Evolutionary conservation across 2,888 invertebrate species (phyloP), one percentile per base, ranked within the genome.

Genomic region (Galerucella pusilla): DNA sequence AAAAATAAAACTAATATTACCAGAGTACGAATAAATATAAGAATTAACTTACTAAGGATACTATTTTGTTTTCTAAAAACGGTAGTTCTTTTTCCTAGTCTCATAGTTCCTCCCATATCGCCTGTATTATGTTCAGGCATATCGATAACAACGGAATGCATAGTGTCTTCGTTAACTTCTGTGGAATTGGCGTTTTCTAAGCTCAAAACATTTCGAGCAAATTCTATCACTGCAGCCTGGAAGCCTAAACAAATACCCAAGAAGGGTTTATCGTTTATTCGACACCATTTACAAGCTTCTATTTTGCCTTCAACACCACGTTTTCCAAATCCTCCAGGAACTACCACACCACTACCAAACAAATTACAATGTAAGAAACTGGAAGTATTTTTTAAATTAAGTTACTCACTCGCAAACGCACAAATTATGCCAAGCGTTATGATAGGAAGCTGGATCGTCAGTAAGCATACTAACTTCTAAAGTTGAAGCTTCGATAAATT

Each of bases 61-160:
- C 90, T 90, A 2, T 90, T 87, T 2, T 87, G 89, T 2, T 86
- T 82, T 75, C 92, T 91, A 85, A 99, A 95, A 59, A 93, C 88
- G 0, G 99, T 99, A 75, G 92, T 93, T 82, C 98, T 92, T 85
- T 94, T 95, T n/a, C 99, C 99, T 65, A 99, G 89, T 75, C 99
- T 90, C 99, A 99, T 99, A 0, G 99, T 99, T 10, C 98, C 99
- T 2, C 99, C 99, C 90, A 81, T 80, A 80, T 94, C 91, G 0
- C 96, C 97, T 0, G 94, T 92, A 86, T 97, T 96, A 87, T 99
- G 97, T 88, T 99, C 99, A 0, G 99, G 98, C 99, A 99, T 99
- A 83, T 99, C 98, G 77, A 99, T 95, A 5, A 99, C 96, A 57
- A 98, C 90, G 46, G 96, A 95, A 87, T 94, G 89, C 52, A 89